Conservation (phyloP, 2,888 invertebrate species). For the Calameuta pallipes region DNA sequence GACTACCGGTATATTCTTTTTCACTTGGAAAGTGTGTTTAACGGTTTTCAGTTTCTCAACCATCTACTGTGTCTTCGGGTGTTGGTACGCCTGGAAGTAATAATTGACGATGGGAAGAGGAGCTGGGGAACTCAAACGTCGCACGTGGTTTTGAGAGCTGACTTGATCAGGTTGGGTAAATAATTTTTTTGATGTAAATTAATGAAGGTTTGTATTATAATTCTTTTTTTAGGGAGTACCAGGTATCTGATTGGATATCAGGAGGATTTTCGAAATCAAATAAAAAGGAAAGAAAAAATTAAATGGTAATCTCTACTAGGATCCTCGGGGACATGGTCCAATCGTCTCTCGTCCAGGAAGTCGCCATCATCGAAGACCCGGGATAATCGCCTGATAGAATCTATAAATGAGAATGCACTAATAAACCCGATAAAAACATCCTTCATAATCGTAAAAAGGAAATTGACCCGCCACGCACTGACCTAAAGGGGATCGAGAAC, state of each 20-base stretch:
- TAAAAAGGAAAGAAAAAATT: neutral
- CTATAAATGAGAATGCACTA: conserved; percentile 14
- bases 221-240: neutral
- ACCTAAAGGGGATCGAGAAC: neutral
- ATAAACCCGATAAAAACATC: conserved; percentile 14
- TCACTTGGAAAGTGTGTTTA: neutral
- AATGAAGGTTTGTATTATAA: neutral
- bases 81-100: neutral
- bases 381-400: neutral
- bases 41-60: neutral
- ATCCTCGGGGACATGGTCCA: neutral
- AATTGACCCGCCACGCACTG: neutral
- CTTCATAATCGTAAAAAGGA: conserved; percentile 17
- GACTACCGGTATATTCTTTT: neutral
- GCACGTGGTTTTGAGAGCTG: neutral
- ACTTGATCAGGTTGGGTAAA: neutral
- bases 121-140: neutral
- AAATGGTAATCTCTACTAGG: neutral
- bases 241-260: neutral
- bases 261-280: neutral
- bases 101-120: neutral
- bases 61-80: neutral
- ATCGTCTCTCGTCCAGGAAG: neutral
- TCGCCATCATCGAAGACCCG: neutral
- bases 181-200: neutral